Evolutionary conservation across 2,113 vertebrate species (phyloP).

Genomic region (Oriolus oriolus): DNA sequence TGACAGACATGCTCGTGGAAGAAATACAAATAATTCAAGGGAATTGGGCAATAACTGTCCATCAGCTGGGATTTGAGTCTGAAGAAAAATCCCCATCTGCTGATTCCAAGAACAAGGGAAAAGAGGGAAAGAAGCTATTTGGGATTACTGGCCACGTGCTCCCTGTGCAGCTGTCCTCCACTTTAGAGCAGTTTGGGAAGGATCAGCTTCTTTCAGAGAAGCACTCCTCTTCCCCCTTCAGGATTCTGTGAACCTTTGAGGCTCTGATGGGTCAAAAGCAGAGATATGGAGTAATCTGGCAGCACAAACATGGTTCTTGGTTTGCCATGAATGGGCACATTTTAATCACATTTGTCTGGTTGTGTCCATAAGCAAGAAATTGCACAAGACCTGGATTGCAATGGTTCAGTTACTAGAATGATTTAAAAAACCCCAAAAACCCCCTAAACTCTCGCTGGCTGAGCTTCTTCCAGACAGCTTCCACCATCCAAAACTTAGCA

Average conservation of each 20-base stretch:
- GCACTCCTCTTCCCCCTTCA: not conserved
- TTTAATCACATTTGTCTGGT: fast-evolving
- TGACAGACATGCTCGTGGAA: not conserved
- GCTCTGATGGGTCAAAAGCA: not conserved
- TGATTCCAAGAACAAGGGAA: not conserved
- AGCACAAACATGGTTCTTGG: not conserved
- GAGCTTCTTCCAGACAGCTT: not conserved
- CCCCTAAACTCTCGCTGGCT: not conserved
- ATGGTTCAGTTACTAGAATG: not conserved
- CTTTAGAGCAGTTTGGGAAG: not conserved
- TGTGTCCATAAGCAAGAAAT: not conserved
- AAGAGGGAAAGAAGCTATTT: not conserved
- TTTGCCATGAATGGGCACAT: fast-evolving
- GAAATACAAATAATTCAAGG: not conserved
- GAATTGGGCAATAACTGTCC: not conserved
- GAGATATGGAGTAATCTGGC: not conserved
- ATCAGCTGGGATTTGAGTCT: not conserved
- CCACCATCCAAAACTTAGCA: not conserved
- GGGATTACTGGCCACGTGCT: not conserved
- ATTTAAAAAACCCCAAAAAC: not conserved
- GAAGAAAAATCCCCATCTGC: not conserved
- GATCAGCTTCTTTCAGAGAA: not conserved
- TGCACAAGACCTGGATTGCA: not conserved
- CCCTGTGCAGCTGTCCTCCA: not conserved
- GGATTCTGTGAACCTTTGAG: not conserved